Evolutionary conservation across 2,888 invertebrate species (phyloP).

Genomic region (Camptogramma bilineatum): DNA sequence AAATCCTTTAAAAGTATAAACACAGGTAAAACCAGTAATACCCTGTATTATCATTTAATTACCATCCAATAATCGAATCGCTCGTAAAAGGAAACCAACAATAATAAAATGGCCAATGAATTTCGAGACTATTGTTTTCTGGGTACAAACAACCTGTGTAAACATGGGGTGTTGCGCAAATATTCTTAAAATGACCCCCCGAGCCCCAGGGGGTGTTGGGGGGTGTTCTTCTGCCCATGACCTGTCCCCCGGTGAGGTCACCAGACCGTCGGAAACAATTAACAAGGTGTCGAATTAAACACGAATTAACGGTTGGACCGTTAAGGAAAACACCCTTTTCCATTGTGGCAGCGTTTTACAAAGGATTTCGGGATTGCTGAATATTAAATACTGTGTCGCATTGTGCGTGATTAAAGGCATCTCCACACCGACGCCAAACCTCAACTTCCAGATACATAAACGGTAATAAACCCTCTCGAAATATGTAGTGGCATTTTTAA

Average conservation of each 20-base stretch:
- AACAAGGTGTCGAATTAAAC: constrained; percentile 86
- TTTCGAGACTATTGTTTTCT: constrained; percentile 85
- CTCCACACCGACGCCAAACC: not conserved
- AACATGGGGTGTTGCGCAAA: constrained; percentile 81
- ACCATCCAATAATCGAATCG: constrained; percentile 84
- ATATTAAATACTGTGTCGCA: constrained; percentile 82
- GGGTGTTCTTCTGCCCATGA: constrained; percentile 65
- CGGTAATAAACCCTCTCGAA: too few species aligned
- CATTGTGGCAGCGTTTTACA: constrained; percentile 79
- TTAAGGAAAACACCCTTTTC: constrained; percentile 84
- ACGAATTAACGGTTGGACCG: constrained; percentile 82
- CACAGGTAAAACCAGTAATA: constrained; percentile 82
- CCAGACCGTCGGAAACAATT: constrained; percentile 84
- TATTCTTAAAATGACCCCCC: constrained; percentile 84
- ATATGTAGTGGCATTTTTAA: not conserved
- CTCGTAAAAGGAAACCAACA: constrained; percentile 83
- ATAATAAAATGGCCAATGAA: constrained; percentile 86
- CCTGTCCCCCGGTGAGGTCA: constrained; percentile 74
- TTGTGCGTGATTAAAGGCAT: constrained; percentile 72
- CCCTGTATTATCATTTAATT: constrained; percentile 85
- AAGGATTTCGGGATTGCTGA: constrained; percentile 83
- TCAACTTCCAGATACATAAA: too few species aligned
- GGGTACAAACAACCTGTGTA: constrained; percentile 83
- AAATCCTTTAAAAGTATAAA: constrained; percentile 52
- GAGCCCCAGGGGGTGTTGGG: constrained; percentile 61